Percentiles rank a stretch among this genome's conserved stretches.
Conservation (phyloP, 2,888 invertebrate species). For the Tortrix viridana region DNA sequence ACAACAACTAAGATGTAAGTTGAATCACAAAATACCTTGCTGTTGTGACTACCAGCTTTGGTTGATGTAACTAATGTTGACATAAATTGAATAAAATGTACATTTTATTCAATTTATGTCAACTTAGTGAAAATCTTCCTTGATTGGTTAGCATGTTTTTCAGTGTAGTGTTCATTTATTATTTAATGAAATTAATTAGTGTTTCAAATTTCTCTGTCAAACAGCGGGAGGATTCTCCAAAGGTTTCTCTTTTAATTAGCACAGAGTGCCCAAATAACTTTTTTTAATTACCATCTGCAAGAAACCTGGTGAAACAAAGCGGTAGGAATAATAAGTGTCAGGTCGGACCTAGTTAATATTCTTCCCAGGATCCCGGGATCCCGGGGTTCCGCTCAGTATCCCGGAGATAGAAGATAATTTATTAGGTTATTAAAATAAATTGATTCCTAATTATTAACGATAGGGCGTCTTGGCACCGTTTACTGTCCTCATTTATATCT, state of each 20-base stretch:
- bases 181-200: not conserved
- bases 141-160: too few relatives aligned
- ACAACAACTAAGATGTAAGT: too few relatives aligned
- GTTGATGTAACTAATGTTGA: too few relatives aligned
- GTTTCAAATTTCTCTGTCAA: not conserved
- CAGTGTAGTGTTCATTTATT: too few relatives aligned
- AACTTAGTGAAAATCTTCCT: too few relatives aligned
- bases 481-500: too few relatives aligned
- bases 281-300: conserved; percentile 14
- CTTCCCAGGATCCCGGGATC: not conserved
- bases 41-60: too few relatives aligned
- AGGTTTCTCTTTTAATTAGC: conserved; percentile 11
- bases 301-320: conserved; percentile 14
- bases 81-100: too few relatives aligned
- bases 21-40: too few relatives aligned
- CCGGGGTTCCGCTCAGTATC: conserved; percentile 6
- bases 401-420: conserved; percentile 11
- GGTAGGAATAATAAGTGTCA: conserved; percentile 23
- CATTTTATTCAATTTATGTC: too few relatives aligned
- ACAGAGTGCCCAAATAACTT: conserved; percentile 4
- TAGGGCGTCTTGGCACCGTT: too few relatives aligned
- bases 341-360: conserved; percentile 21
- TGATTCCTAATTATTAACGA: conserved; percentile 10
- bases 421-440: conserved; percentile 21
- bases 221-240: not conserved